Conservation (phyloP, 2,797 vertebrate species). For the Urosaurus nigricauda region DNA sequence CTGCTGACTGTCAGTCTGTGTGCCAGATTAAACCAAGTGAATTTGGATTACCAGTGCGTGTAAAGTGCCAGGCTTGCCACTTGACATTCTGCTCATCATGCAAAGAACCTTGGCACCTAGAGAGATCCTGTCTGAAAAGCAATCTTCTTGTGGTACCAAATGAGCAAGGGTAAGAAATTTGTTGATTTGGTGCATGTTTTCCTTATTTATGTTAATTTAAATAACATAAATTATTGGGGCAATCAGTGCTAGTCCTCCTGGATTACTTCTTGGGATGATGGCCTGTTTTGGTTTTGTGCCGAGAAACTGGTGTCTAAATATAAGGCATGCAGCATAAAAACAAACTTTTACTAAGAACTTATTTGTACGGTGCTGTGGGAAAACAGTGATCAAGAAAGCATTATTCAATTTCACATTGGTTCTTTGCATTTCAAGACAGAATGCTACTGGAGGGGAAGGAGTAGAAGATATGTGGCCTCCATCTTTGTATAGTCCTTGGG, state of each 20-base stretch:
- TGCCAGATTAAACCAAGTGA: slow-evolving; percentile 80
- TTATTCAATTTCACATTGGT: not conserved
- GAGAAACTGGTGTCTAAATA: not conserved
- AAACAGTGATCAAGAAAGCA: not conserved
- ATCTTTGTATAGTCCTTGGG: not conserved
- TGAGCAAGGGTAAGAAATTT: slow-evolving; percentile 85
- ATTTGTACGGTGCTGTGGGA: not conserved
- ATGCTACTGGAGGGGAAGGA: no score
- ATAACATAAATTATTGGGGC: not conserved
- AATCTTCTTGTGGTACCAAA: slow-evolving; percentile 75
- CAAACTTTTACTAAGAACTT: not conserved
- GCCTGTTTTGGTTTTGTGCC: not conserved
- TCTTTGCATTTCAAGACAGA: not conserved
- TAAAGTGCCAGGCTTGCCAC: slow-evolving; percentile 86
- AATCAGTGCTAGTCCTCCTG: not conserved
- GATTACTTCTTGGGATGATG: not conserved
- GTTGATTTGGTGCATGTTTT: accelerated
- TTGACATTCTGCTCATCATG: slow-evolving; percentile 90
- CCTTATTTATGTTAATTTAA: not conserved
- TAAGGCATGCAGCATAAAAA: not conserved
- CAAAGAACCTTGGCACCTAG: slow-evolving; percentile 85
- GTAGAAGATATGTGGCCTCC: not conserved
- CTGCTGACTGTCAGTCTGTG: slow-evolving; percentile 89
- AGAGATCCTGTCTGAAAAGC: slow-evolving; percentile 83
- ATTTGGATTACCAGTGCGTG: slow-evolving; percentile 77